Evolutionary conservation across 1,140 invertebrate species (phyloP).

Genomic region (Caerostris extrusa): DNA sequence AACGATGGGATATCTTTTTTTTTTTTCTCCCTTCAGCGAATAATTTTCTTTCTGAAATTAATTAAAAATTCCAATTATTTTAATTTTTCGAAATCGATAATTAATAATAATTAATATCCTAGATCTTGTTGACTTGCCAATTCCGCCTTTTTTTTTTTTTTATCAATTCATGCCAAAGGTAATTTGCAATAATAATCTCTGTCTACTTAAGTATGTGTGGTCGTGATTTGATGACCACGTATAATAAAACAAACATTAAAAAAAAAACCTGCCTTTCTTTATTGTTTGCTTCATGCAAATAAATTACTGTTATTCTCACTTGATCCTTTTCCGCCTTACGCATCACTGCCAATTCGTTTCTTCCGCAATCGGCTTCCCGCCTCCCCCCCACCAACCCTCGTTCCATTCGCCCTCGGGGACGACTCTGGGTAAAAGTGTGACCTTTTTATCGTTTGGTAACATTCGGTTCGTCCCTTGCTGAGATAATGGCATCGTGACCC

Average conservation of each 20-base stretch:
- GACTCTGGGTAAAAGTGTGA: slow-evolving; percentile 8
- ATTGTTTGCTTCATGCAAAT: neutral
- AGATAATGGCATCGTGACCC: slow-evolving; percentile 41
- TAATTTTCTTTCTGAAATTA: too few species aligned
- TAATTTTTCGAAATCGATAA: too few species aligned
- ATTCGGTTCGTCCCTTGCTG: slow-evolving; percentile 8
- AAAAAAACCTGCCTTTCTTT: neutral
- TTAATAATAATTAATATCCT: too few species aligned
- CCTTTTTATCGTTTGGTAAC: neutral
- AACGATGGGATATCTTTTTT: too few species aligned
- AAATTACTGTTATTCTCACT: neutral
- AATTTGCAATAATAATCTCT: too few species aligned
- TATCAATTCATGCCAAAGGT: too few species aligned
- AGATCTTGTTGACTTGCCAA: too few species aligned
- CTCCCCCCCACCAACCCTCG: neutral
- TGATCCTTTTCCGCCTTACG: neutral
- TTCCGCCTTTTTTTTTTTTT: too few species aligned
- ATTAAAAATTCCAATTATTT: too few species aligned
- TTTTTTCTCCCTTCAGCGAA: too few species aligned
- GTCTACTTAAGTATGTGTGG: too few species aligned
- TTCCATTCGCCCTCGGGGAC: neutral
- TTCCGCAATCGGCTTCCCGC: neutral
- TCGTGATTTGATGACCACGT: too few species aligned
- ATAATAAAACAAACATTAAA: neutral
- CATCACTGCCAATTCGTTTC: neutral